Conservation (phyloP, 2,797 vertebrate species). For the Sparus aurata region DNA sequence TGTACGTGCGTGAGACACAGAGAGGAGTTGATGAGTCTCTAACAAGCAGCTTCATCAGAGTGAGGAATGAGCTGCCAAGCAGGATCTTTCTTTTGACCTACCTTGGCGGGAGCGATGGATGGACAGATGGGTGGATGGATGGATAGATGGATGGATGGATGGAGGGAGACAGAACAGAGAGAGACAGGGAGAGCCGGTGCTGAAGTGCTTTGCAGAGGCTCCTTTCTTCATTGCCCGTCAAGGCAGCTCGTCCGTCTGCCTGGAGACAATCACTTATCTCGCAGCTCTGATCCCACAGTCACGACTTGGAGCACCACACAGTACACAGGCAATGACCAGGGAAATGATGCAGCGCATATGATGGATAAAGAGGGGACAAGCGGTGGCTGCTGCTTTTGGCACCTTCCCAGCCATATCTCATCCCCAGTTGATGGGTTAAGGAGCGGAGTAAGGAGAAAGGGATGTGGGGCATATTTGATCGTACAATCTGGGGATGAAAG, state of each 20-base stretch:
- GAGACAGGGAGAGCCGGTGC: slow-evolving; percentile 56
- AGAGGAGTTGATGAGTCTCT: slow-evolving; percentile 75
- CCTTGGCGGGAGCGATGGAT: slow-evolving; percentile 71
- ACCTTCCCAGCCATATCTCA: slow-evolving; percentile 40
- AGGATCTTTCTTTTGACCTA: slow-evolving; percentile 83
- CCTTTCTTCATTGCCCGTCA: slow-evolving; percentile 68
- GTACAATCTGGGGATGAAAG: slow-evolving; percentile 44
- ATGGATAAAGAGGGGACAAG: slow-evolving; percentile 69
- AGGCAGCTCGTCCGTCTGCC: slow-evolving; percentile 57
- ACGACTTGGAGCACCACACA: slow-evolving; percentile 58
- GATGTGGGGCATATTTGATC: slow-evolving; percentile 15
- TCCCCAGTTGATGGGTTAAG: slow-evolving; percentile 16
- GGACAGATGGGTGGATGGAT: slow-evolving; percentile 38
- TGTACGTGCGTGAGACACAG: slow-evolving; percentile 15
- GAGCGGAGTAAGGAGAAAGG: neutral
- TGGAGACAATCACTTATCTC: slow-evolving; percentile 75
- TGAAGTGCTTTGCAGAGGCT: slow-evolving; percentile 58
- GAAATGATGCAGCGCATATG: slow-evolving; percentile 71
- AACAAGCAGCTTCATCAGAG: slow-evolving; percentile 86
- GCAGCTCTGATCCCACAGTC: slow-evolving; percentile 69
- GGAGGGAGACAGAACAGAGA: slow-evolving; percentile 53
- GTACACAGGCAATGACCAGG: slow-evolving; percentile 71
- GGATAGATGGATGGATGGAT: slow-evolving; percentile 49
- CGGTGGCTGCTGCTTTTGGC: slow-evolving; percentile 60
- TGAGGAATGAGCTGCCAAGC: slow-evolving; percentile 82